Conservation (phyloP, 2,797 vertebrate species). For the Echiichthys vipera region DNA sequence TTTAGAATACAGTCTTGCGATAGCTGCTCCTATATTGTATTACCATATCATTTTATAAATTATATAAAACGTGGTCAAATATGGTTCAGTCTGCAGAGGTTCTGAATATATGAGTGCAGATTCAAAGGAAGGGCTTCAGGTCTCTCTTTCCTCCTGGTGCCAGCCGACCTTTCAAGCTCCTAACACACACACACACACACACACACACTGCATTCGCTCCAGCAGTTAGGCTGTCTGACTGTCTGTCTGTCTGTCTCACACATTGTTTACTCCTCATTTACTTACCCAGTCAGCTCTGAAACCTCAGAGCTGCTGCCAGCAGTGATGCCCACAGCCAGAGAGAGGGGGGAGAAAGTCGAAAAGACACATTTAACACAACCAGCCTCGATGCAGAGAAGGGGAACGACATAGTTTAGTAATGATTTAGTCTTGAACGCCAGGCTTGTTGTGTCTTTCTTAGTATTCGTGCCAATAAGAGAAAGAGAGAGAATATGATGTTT, state of each 20-base stretch:
- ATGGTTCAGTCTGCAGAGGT: neutral
- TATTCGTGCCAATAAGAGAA: neutral
- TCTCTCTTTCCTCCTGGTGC: neutral
- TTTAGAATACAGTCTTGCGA: no score
- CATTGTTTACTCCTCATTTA: slow-evolving; percentile 73
- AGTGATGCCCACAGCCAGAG: slow-evolving; percentile 45
- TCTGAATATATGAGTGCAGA: neutral
- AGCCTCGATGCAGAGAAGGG: neutral
- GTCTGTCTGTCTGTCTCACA: slow-evolving; percentile 57
- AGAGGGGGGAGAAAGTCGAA: neutral
- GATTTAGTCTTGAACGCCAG: slow-evolving; percentile 20
- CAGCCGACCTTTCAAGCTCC: neutral
- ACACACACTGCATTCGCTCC: slow-evolving; percentile 36
- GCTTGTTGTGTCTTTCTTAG: slow-evolving; percentile 4
- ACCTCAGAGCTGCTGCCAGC: slow-evolving; percentile 57
- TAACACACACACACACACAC: slow-evolving; percentile 7
- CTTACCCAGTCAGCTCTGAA: slow-evolving; percentile 58
- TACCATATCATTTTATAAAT: no score
- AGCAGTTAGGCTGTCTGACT: slow-evolving; percentile 59
- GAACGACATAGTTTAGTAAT: slow-evolving; percentile 10
- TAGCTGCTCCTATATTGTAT: neutral
- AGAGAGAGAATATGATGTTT: slow-evolving; percentile 28
- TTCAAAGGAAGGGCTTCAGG: slow-evolving; percentile 24
- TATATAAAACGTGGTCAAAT: neutral
- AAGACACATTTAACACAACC: no score